These are phyloP conservation scores for Melanchra persicariae DNA, from an alignment of 2,888 invertebrate genomes.

Conservation along the genomic window DNA sequence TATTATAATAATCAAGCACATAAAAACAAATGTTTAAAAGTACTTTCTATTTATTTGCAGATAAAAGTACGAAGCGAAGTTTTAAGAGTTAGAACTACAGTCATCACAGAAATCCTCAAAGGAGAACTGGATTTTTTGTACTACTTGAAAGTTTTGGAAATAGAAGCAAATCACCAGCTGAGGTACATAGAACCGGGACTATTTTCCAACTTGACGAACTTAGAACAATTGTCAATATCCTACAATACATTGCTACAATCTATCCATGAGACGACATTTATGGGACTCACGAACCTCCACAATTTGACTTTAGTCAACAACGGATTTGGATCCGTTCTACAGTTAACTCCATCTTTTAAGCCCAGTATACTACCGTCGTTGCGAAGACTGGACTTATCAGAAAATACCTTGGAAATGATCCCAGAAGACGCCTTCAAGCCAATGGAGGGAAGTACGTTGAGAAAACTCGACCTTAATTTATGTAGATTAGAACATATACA, in stretches of 20 bases:
- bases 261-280: slow-evolving; percentile 86
- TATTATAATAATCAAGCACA: not conserved
- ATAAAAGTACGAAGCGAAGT: slow-evolving; percentile 79
- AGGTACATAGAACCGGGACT: slow-evolving; percentile 85
- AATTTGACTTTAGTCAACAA: slow-evolving; percentile 90
- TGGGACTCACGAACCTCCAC: slow-evolving; percentile 87
- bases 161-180: slow-evolving; percentile 90
- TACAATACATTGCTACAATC: slow-evolving; percentile 87
- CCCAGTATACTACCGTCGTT: slow-evolving; percentile 85
- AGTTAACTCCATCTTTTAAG: slow-evolving; percentile 84
- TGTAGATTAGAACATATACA: slow-evolving; percentile 90
- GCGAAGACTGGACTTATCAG: slow-evolving; percentile 86
- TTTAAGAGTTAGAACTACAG: slow-evolving; percentile 88
- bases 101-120: slow-evolving; percentile 81
- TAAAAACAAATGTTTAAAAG: not conserved
- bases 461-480: slow-evolving; percentile 86
- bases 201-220: slow-evolving; percentile 86
- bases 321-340: slow-evolving; percentile 85
- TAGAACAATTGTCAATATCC: slow-evolving; percentile 90
- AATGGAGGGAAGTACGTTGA: slow-evolving; percentile 85
- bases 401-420: slow-evolving; percentile 88
- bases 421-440: slow-evolving; percentile 82
- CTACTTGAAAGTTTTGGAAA: slow-evolving; percentile 84
- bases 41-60: slow-evolving; percentile 71
- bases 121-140: slow-evolving; percentile 83